Evolutionary conservation across 1,140 invertebrate species (phyloP).

Genomic region (Anadara kagoshimensis): DNA sequence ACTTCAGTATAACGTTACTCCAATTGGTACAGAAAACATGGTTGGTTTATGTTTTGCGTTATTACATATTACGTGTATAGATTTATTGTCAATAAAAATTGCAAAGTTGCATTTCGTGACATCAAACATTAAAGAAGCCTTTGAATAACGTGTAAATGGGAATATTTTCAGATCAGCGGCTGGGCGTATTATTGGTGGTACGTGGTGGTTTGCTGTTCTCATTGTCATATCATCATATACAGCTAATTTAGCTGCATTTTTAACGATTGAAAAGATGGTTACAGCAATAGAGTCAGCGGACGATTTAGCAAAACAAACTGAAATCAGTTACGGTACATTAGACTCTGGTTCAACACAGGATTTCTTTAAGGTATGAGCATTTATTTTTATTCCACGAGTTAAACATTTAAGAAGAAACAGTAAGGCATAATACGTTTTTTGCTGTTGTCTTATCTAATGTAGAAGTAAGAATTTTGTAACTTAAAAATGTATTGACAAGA

Average conservation of each 20-base stretch:
- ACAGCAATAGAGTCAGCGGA: slow-evolving; percentile 62
- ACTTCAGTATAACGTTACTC: too few relatives aligned
- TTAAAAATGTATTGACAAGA: not conserved
- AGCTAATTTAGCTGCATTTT: slow-evolving; percentile 77
- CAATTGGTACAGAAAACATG: not conserved
- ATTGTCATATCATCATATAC: slow-evolving; percentile 98
- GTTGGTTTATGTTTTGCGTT: too few relatives aligned
- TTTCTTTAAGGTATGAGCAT: slow-evolving; percentile 87
- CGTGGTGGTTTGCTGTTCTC: slow-evolving; percentile 99
- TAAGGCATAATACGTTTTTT: not conserved
- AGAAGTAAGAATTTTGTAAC: not conserved
- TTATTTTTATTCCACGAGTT: not conserved
- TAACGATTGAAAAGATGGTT: slow-evolving; percentile 66
- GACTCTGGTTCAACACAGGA: slow-evolving; percentile 95
- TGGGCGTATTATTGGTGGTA: slow-evolving; percentile 88
- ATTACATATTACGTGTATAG: too few relatives aligned
- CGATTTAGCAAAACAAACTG: slow-evolving; percentile 86
- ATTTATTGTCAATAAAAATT: too few relatives aligned
- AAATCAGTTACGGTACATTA: slow-evolving; percentile 94
- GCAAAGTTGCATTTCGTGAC: too few relatives aligned
- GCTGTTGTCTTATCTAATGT: not conserved
- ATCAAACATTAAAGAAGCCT: not conserved
- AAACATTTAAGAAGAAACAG: too few relatives aligned
- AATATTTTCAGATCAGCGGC: slow-evolving; percentile 55
- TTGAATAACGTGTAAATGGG: too few relatives aligned